Evolutionary conservation across 2,888 invertebrate genomes (phyloP).

Genomic region (Liposcelis brunnea): DNA sequence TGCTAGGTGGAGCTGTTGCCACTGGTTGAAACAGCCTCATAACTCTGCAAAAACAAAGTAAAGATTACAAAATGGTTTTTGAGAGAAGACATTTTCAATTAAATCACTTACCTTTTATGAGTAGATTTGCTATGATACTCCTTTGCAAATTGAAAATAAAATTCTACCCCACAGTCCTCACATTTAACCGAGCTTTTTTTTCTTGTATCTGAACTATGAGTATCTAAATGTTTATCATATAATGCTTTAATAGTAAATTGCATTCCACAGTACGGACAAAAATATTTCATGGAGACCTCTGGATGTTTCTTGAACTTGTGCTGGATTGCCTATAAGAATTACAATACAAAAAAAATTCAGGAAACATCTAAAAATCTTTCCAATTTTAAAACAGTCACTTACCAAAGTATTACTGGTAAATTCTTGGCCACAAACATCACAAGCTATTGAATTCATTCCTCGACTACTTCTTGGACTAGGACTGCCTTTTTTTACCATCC

Average conservation of each 20-base stretch:
- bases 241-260: slow-evolving; percentile 40
- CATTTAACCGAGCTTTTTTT: slow-evolving; percentile 25
- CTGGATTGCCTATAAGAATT: slow-evolving; percentile 36
- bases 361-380: background rate
- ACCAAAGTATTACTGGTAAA: slow-evolving; percentile 36
- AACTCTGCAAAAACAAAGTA: slow-evolving; percentile 22
- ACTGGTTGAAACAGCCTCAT: slow-evolving; percentile 29
- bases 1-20: slow-evolving; percentile 33
- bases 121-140: slow-evolving; percentile 36
- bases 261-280: slow-evolving; percentile 48
- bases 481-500: slow-evolving; percentile 13
- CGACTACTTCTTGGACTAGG: background rate
- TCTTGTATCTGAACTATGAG: slow-evolving; percentile 26
- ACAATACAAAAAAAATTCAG: background rate
- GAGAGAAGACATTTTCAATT: background rate
- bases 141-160: slow-evolving; percentile 36
- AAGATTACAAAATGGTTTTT: background rate
- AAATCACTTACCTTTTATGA: slow-evolving; percentile 26
- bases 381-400: background rate
- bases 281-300: slow-evolving; percentile 41
- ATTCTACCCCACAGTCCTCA: slow-evolving; percentile 36
- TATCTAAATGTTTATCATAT: slow-evolving; percentile 37
- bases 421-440: slow-evolving; percentile 41
- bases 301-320: slow-evolving; percentile 50
- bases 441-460: slow-evolving; percentile 23